These are phyloP conservation scores for Nycticryphes semicollaris DNA, from an alignment of 2,113 vertebrate genomes.

Conservation along the genomic window DNA sequence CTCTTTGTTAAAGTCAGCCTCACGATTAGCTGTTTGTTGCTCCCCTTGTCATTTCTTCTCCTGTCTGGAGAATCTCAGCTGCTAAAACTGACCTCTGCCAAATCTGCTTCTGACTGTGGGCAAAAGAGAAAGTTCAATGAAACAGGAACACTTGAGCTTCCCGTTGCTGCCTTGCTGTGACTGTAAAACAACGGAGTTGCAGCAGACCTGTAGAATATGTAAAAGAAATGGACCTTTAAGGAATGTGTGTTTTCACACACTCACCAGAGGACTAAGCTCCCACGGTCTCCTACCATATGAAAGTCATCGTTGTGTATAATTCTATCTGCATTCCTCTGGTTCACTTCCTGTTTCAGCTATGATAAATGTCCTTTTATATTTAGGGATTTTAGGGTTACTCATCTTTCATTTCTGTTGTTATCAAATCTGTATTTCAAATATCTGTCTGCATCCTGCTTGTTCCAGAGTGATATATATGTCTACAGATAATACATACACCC, in stretches of 20 bases:
- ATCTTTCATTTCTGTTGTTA: conserved; percentile 69
- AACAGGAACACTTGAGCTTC: neutral
- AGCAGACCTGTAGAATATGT: neutral
- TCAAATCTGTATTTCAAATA: conserved; percentile 56
- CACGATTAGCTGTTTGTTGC: neutral
- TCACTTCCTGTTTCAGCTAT: conserved; percentile 38
- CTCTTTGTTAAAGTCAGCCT: neutral
- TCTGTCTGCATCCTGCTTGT: neutral
- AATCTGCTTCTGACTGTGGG: neutral
- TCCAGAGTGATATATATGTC: neutral
- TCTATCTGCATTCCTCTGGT: conserved; percentile 7
- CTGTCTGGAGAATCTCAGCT: neutral
- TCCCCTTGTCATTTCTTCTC: neutral
- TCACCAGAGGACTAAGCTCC: neutral
- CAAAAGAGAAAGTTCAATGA: neutral
- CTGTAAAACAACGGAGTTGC: neutral
- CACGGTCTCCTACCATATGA: neutral
- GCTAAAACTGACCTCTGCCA: neutral
- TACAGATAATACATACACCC: neutral
- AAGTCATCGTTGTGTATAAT: neutral
- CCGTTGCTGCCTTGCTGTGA: neutral
- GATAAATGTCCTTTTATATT: conserved; percentile 52
- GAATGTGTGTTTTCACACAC: neutral
- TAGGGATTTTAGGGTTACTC: conserved; percentile 36
- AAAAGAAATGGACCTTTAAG: neutral